Base-by-base conservation (phyloP, 2,113 vertebrate genomes). In the Bujurquina vittata region DNA sequence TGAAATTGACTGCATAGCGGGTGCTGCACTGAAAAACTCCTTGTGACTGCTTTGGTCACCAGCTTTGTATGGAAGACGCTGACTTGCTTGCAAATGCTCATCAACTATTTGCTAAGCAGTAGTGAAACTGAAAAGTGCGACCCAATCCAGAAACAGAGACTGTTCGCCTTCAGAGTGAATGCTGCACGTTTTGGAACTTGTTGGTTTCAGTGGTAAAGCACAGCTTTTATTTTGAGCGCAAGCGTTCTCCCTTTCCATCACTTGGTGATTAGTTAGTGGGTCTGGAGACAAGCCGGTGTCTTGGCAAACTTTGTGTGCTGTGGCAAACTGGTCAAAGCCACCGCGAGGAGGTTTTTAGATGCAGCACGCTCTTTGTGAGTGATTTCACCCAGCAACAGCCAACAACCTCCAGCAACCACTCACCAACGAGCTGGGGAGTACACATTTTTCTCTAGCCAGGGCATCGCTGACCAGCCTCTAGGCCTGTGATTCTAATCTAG, bases 381-480 rank as follows among this genome's bases (percentile, higher is more conserved):
- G 17, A 46, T 67, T 22, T 67, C 37, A 67, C 7, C 7, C 22
- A 26, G 62, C 20, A 6, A 63, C 6, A 22, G 11, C 11, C 20
- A 63, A 33, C 40, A 67, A 18, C 40, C 14, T 67, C 14, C 23
- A 43, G 37, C 62, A 26, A n/a, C 15, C 40, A 67, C 23, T 46
- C 22, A 49, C 0, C 9, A 26, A 46, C 37, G 1, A 3, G 37
- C 11, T 11, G 10, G 37, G 37, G 10, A 46, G 22, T 67, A 6
- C 43, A 65, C 22, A 46, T 67, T 26, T 67, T 67, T 23, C 4
- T 14, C 37, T 18, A 6, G 62, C 1, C 14, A 46, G 37, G 37
- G 1, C 0, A 7, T 67, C 3, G 0, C 62, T 8, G 26, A 67
- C 0, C 22, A 46, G 22, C 26, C 63, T 46, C 22, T 67, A 0